Base-by-base conservation (phyloP, 2,113 vertebrate genomes). In the Alaudala cheleensis region DNA sequence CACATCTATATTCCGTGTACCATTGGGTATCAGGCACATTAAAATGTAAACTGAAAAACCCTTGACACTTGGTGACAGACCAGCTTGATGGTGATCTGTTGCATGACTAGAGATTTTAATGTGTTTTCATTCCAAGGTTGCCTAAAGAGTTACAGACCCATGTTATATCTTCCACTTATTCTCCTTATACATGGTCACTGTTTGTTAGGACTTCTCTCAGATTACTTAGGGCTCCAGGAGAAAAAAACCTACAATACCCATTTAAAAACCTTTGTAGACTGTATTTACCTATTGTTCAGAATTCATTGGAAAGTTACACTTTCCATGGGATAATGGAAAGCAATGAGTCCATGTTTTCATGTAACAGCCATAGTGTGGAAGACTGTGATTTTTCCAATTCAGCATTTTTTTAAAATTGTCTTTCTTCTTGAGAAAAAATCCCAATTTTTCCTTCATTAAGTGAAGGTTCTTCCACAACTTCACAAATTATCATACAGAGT, bases 231-330 rank as follows among this genome's bases (percentile, higher is more conserved):
- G 1, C 3, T 65, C 25, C 50, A 20, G 20, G 6, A 81, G 8
- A 37, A 84, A 66, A 24, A 3, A 79, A 1, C 11, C 10, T 57
- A 71, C 5, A 62, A 2, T 1, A 6, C 1, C 2, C 3, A 54
- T 54, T 66, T 74, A 19, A 66, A 70, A 91, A 26, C 1, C 19
- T 12, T 50, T 64, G 9, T 60, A 57, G 10, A 4, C 12, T 70
- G 3, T 33, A 37, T 60, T 64, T 51, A 34, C 15, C 18, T 56
- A 19, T 14, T 40, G 14, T 49, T 85, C 60, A 81, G 53, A 81
- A 77, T 77, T 86, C 28, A 79, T 12, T 39, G 26, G 18, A 66
- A 9, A 62, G 20, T 26, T 62, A 70, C 3, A 22, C 5, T 74
- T 74, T 57, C 20, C 13, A 51, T 45, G 17, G 4, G 10, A 25